phyloP scores from a whole-genome alignment of 2,888 invertebrate genomes.

The Megaustenia siamemsis region DNA sequence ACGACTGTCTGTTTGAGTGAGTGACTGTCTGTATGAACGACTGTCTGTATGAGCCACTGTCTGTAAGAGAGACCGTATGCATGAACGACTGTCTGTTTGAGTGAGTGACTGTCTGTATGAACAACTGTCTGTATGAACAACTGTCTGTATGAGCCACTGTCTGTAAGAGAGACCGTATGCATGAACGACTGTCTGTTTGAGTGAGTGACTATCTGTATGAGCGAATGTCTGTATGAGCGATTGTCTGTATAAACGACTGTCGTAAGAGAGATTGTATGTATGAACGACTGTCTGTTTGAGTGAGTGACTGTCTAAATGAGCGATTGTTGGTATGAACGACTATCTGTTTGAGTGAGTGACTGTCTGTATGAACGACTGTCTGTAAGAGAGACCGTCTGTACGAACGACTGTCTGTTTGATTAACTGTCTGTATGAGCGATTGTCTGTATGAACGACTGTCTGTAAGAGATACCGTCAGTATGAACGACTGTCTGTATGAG shows the following conservation, averaged over 20 bases:
- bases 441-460: not conserved
- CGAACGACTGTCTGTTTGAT: not conserved
- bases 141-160: too few relatives aligned
- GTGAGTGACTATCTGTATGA: too few relatives aligned
- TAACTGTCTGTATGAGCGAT: not conserved
- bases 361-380: too few relatives aligned
- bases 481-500: not conserved
- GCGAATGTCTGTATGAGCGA: not conserved
- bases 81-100: not conserved
- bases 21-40: too few relatives aligned
- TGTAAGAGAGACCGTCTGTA: not conserved
- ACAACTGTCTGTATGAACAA: not conserved
- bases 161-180: too few relatives aligned
- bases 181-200: too few relatives aligned
- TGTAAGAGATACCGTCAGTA: not conserved
- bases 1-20: not conserved
- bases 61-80: not conserved
- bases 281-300: too few relatives aligned
- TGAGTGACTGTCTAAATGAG: not conserved
- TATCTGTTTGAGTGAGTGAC: too few relatives aligned
- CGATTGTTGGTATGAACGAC: not conserved
- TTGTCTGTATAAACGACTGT: not conserved
- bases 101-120: not conserved
- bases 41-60: too few relatives aligned
- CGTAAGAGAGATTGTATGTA: not conserved